Percentiles rank a stretch among this genome's conserved stretches.
Evolutionary conservation across 1,140 invertebrate species (phyloP).

Genomic region (Leptinotarsa texana): DNA sequence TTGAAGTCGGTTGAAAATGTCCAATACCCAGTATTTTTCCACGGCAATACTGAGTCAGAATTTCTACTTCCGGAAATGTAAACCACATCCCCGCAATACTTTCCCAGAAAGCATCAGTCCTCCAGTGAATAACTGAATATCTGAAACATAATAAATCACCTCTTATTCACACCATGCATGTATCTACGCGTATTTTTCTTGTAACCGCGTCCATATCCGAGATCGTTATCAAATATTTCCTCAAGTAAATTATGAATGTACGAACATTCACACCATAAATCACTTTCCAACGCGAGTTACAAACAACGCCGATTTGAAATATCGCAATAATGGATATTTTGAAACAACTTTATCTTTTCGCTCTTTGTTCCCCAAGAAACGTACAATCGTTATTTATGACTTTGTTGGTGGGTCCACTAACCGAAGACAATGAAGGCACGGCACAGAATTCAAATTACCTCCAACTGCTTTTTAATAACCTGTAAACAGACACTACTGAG

Average conservation of each 20-base stretch:
- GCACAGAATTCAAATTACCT: conserved; percentile 35
- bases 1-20: too few species aligned
- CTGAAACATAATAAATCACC: neutral
- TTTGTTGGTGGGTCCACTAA: conserved; percentile 37
- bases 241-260: neutral
- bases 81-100: too few species aligned
- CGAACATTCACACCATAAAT: neutral
- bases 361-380: conserved; percentile 34
- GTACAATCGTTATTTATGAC: conserved; percentile 36
- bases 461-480: conserved; percentile 40
- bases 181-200: neutral
- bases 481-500: conserved; percentile 32
- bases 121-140: too few species aligned
- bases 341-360: conserved; percentile 29
- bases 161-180: neutral
- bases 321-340: conserved; percentile 25
- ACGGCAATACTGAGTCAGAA: too few species aligned
- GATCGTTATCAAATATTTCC: neutral
- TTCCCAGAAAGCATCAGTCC: too few species aligned
- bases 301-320: conserved; percentile 1
- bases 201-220: neutral
- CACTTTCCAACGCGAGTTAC: neutral
- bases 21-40: too few species aligned
- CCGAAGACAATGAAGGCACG: conserved; percentile 38
- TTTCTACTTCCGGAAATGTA: too few species aligned